These are phyloP conservation scores for Hydrolagus affinis DNA, from an alignment of 2,113 vertebrate genomes.

Conservation along the genomic window DNA sequence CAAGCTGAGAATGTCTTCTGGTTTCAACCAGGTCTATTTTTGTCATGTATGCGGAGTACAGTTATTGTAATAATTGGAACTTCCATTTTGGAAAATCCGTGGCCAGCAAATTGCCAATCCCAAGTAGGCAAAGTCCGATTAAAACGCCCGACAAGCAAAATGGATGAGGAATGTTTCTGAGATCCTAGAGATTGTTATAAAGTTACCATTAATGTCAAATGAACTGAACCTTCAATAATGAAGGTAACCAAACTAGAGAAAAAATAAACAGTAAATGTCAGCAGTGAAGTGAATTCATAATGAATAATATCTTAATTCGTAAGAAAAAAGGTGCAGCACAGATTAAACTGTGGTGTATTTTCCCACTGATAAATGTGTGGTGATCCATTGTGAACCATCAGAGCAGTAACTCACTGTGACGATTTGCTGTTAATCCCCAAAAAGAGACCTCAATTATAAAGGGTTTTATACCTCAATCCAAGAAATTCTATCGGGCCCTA, in stretches of 20 bases:
- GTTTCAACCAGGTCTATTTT: too few species aligned
- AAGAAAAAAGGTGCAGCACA: neutral
- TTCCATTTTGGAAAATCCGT: too few species aligned
- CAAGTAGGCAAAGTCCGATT: too few species aligned
- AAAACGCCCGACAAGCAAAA: too few species aligned
- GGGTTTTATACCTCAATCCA: neutral
- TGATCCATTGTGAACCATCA: neutral
- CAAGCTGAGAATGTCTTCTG: too few species aligned
- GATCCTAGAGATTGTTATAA: too few species aligned
- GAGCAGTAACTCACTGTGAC: neutral
- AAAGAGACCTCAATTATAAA: neutral
- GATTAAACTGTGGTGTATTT: neutral
- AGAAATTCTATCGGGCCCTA: conserved; percentile 1
- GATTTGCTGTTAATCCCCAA: neutral
- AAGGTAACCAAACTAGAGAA: neutral
- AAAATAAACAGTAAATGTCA: neutral
- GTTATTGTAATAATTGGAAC: too few species aligned
- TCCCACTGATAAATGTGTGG: neutral
- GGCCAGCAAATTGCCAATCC: too few species aligned
- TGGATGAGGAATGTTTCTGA: too few species aligned
- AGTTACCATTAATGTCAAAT: neutral
- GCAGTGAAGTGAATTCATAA: conserved; percentile 4
- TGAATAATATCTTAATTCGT: neutral
- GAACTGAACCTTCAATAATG: neutral
- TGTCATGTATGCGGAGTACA: too few species aligned